Base-by-base conservation (phyloP, 2,888 invertebrate species). In the Pristionchus mayeri region DNA sequence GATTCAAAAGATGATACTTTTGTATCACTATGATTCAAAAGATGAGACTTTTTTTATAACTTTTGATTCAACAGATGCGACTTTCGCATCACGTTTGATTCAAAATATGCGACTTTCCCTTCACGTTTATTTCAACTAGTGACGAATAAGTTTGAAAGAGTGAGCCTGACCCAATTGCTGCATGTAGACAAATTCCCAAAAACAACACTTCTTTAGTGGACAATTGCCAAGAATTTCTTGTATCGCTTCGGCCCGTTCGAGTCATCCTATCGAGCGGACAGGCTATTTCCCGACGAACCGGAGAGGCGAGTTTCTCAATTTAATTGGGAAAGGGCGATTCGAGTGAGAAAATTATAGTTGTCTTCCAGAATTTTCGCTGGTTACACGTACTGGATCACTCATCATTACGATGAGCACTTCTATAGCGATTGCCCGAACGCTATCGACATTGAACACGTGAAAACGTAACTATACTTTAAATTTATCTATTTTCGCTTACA, bases 381-480 rank as follows among this genome's bases (percentile, higher is more conserved):
- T 0, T 71, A n/a, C 44, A 71, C 71, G 7, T 24, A 24, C 40
- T 71, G 71, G 71, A 40, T 71, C 44, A 44, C 37, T 21, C 71
- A 71, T 30, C 6, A 71, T 7, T 71, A 71, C 24, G 71, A 71
- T 13, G 71, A 71, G 24, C 71, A n/a, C 21, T 71, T 16, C 71
- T 71, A 16, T 24, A 44, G 16, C 0, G 71, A 71, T 13, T 71
- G 71, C 24, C 71, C 71, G 40, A 71, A 71, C 24, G 40, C 37
- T 37, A 40, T 40, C 37, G 71, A 71, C 18, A 24, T 44, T 9
- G 24, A 71, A 18, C 40, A 44, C 3, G 40, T 44, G 71, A 71
- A 44, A 24, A 16, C 37, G 71, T 71, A 13, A 71, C 30, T n/a
- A 24, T 44, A 34, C 1, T 18, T 34, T 63, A 30, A 34, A 34